Conservation (phyloP, 2,888 invertebrate genomes). For the Phania funesta region DNA sequence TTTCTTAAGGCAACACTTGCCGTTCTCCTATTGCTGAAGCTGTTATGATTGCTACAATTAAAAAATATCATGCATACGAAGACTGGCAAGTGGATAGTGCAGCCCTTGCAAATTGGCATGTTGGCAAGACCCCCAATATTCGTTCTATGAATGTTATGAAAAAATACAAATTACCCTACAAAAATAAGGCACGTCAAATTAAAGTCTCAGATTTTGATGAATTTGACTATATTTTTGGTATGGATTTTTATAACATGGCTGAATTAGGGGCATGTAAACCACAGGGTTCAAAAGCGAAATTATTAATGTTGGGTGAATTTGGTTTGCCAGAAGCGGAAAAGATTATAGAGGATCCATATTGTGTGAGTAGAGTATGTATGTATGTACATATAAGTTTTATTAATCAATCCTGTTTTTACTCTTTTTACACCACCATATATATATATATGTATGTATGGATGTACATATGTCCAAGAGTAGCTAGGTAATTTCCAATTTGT, state of each 20-base stretch:
- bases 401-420: too few relatives aligned
- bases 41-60: slow-evolving; percentile 89
- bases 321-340: slow-evolving; percentile 88
- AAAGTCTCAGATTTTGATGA: slow-evolving; percentile 87
- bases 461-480: too few relatives aligned
- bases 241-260: slow-evolving; percentile 94
- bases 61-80: slow-evolving; percentile 83
- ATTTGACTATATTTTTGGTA: slow-evolving; percentile 96
- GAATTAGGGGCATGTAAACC: slow-evolving; percentile 85
- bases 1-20: slow-evolving; percentile 91
- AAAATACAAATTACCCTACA: slow-evolving; percentile 87
- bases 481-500: too few relatives aligned
- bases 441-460: too few relatives aligned
- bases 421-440: too few relatives aligned
- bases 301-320: slow-evolving; percentile 91
- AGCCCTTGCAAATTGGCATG: slow-evolving; percentile 92
- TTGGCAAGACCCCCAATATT: slow-evolving; percentile 89
- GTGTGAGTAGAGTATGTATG: too few relatives aligned
- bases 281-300: slow-evolving; percentile 84
- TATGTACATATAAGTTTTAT: too few relatives aligned
- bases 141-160: slow-evolving; percentile 87
- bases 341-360: slow-evolving; percentile 95
- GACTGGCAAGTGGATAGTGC: slow-evolving; percentile 95
- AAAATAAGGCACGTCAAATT: slow-evolving; percentile 89
- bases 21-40: slow-evolving; percentile 97